Conservation (phyloP, 2,888 invertebrate species). For the Sipha maydis region DNA sequence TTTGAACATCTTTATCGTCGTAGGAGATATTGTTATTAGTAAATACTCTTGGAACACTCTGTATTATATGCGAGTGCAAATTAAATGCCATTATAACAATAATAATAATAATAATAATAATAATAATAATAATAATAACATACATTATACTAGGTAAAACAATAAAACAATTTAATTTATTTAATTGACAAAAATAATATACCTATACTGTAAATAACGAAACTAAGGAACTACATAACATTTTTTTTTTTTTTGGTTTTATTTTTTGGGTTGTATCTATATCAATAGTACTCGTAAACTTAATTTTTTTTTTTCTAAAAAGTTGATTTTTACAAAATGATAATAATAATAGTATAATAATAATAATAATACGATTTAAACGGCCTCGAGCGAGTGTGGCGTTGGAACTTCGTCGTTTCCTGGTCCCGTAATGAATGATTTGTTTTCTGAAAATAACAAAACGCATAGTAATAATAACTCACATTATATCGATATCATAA, state of each 20-base stretch:
- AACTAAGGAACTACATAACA: conserved; percentile 59
- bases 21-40: too few species aligned
- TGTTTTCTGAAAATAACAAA: conserved; percentile 32
- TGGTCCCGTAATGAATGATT: conserved; percentile 44
- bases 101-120: conserved; percentile 12
- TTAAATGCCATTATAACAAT: neutral
- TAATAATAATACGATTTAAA: conserved; percentile 49
- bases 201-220: conserved; percentile 24
- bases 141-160: conserved; percentile 44
- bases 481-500: too few species aligned
- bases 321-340: conserved; percentile 28
- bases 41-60: too few species aligned
- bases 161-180: conserved; percentile 46
- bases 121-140: conserved; percentile 12
- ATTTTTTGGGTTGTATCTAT: conserved; percentile 12
- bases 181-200: conserved; percentile 58
- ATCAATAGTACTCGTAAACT: conserved; percentile 20
- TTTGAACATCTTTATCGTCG: too few species aligned
- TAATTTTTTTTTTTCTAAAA: conserved; percentile 14
- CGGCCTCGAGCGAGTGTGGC: conserved; percentile 20
- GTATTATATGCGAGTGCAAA: too few species aligned
- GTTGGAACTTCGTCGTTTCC: conserved; percentile 47
- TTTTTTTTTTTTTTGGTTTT: conserved; percentile 8
- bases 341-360: conserved; percentile 10
- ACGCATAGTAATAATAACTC: too few species aligned